Base-by-base conservation (phyloP, 1,140 invertebrate species). In the Platorchestia sp. region DNA sequence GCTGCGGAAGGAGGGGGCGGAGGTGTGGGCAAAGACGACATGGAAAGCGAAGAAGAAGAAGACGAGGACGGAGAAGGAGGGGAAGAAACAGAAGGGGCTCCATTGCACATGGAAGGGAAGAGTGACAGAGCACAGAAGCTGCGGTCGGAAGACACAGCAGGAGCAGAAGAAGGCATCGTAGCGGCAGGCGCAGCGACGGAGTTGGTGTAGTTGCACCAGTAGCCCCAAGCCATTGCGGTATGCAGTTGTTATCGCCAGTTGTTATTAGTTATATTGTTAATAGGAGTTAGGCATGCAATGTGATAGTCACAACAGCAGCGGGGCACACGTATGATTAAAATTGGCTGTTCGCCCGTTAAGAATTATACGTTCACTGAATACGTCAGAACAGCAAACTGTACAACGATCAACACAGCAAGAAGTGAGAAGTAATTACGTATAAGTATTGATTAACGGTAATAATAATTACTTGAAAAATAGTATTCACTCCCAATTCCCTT, bases 211-310 rank as follows among this genome's bases (percentile, higher is more conserved):
- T 44, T 93, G 36, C 91, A 93, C 91, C 91, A 93, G 91, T 45
- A 93, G 45, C 91, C 91, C 91, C 91, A 93, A 19, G 91, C 91
- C 91, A 93, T 93, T 44, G 7, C 27, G 22, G 86, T 89, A 89
- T 41, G 19, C 86, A 10, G 36, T 93, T 42, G 6, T 89, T 89
- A 75, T 75, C 36, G 27, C 36, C 27, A 36, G 36, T 1, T 75
- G 27, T 19, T 75, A 19, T 75, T 10, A 75, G 27, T 75, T 3
- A 7, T 7, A 19, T 75, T 75, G 36, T 10, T 75, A 27, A 27
- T 3, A 10, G 14, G 27, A 36, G 59, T 75, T 27, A 75, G 14
- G 59, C 59, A 75, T 75, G 59, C 59, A 36, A 75, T 75, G 36
- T 22, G 59, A 27, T 10, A 75, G 7, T 75, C 59, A 75, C 59